Evolutionary conservation across 1,140 invertebrate genomes (phyloP), one percentile per base, ranked within the genome.

Genomic region (Zaprionus africanus): DNA sequence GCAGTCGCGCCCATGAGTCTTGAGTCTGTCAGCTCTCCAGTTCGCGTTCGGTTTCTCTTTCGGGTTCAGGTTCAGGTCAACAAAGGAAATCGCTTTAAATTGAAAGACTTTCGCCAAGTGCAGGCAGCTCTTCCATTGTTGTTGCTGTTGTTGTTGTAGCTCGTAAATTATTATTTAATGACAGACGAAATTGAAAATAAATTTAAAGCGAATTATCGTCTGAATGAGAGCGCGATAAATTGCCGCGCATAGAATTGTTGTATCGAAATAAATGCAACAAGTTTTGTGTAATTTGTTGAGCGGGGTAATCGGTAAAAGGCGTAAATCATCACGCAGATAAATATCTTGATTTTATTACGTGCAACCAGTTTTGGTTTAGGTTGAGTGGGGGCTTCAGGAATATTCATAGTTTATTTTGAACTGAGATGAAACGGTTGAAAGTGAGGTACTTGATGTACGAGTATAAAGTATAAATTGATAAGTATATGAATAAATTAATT

Each of bases 131-230:
- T 68, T 31, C 61, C 62, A 19, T 72, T 76, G 38, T 61, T 61
- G 43, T 46, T 59, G 38, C 19, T 65, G 41, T 36, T 49, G 60
- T 28, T 64, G 60, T 49, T 56, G 68, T 71, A 62, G 73, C 78
- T 87, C 84, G 85, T 87, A 84, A 87, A 88, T 88, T 87, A 87
- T 88, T 87, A 88, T 87, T 87, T 87, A 88, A 87, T 88, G 84
- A 88, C 84, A 88, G 68, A 83, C 85, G 54, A 81, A 87, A 87
- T 87, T 87, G 84, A 87, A 88, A 87, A 87, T 87, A 87, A 87
- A 88, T 87, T 87, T 67, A 76, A 84, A 78, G 81, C 84, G 81
- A 88, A 87, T 87, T 88, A 87, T 72, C 85, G 74, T 73, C 78
- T 38, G 80, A 80, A 80, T 72, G 78, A 80, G 2, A 81, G 56